Base-by-base conservation (phyloP, 92 coral and sea anemone species). In the Paramuricea clavata region DNA sequence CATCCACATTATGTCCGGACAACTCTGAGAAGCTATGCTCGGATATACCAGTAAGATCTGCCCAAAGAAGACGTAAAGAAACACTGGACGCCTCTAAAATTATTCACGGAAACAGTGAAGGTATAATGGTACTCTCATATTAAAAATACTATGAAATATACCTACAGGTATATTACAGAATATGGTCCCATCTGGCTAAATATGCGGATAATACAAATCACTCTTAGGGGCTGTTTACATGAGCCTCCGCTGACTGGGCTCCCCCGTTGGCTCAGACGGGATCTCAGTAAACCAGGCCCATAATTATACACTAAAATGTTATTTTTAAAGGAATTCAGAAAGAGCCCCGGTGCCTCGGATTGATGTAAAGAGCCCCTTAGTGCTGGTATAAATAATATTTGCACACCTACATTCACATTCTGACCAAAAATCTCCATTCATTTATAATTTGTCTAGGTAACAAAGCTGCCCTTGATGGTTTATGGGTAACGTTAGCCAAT, bases 401-500 rank as follows among this genome's bases (percentile, higher is more conserved):
- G 59, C 17, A 7, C 21, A 7, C 22, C 11, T 7, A 50, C 59
- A 50, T 50, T 16, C 59, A 42, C 17, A 50, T 19, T 50, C 22
- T 3, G 11, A 50, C 17, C 59, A 12, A 50, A 7, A 12, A 50
- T 8, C 59, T 2, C 3, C 11, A 12, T 16, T 19, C 12, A 50
- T 50, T 50, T 50, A 7, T 50, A 8, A 7, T 50, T 50, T 50
- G 21, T 7, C 21, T 19, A 50, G 59, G 59, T 50, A 19, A 50
- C 3, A 61, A 75, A 71, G 84, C 90, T 56, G 90, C 87, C 57
- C 69, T 91, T 67, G 91, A 84, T 80, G 90, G 87, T 41, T 73
- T 88, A 65, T 88, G 94, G 94, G 57, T 77, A 62, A 88, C 92
- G n/a, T 75, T 88, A 39, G 50, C 83, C 59, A 91, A 85, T 81